Percentiles rank a stretch among this genome's conserved stretches.
phyloP scores from a whole-genome alignment of 2,113 vertebrate species.

The Ceyx cyanopectus region DNA sequence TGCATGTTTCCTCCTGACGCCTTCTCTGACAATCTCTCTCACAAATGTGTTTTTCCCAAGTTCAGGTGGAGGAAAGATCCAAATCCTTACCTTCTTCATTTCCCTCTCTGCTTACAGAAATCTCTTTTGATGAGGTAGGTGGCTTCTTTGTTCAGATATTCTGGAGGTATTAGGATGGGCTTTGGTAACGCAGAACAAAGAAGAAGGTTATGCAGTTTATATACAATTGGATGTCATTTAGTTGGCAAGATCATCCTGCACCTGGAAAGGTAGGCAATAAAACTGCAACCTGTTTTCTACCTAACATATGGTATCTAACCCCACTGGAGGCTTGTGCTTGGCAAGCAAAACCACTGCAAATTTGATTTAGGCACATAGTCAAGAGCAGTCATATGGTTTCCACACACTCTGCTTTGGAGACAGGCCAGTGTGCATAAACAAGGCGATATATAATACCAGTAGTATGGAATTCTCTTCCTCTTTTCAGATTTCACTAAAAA shows the following conservation, averaged over 20 bases:
- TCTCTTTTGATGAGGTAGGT: background rate
- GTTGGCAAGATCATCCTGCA: conserved; percentile 25
- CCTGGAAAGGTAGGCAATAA: conserved; percentile 56
- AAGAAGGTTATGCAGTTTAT: background rate
- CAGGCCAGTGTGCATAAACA: conserved; percentile 44
- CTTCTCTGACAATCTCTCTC: background rate
- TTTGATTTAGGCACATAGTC: conserved; percentile 65
- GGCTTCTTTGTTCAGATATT: background rate
- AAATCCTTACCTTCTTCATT: background rate
- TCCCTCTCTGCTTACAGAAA: background rate
- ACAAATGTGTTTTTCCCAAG: background rate
- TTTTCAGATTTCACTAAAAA: conserved; percentile 52
- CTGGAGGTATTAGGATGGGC: background rate
- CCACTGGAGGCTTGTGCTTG: conserved; percentile 41
- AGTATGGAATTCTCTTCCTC: conserved; percentile 57
- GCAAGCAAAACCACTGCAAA: conserved; percentile 49
- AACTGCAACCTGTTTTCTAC: conserved; percentile 60
- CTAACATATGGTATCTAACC: conserved; percentile 58
- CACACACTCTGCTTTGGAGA: conserved; percentile 53
- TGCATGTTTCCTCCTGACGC: background rate
- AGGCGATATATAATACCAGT: conserved; percentile 52
- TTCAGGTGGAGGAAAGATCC: background rate
- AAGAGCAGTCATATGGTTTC: conserved; percentile 66
- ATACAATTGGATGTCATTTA: background rate
- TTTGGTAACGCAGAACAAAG: background rate